Evolutionary conservation across 1,140 invertebrate species (phyloP).

Genomic region (Drosophila pruinosa): DNA sequence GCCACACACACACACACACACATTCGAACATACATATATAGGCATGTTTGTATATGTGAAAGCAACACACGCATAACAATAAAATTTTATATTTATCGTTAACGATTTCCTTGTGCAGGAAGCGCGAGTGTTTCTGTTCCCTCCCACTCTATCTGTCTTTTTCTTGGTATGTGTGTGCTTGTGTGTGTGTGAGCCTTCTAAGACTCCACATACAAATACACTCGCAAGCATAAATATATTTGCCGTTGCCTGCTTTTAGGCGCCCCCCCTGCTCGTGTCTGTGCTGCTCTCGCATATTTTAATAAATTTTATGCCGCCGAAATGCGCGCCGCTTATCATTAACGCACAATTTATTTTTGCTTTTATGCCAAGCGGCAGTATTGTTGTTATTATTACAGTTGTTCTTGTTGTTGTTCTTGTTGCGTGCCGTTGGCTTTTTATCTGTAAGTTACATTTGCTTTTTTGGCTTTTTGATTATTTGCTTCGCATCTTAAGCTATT

Average conservation of each 20-base stretch:
- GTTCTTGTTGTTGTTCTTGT: conserved; percentile 26
- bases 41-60: conserved; percentile 1
- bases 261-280: conserved; percentile 41
- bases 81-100: conserved; percentile 81
- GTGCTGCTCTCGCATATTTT: conserved; percentile 71
- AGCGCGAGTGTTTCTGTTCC: conserved; percentile 23
- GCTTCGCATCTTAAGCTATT: conserved; percentile 68
- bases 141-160: background rate
- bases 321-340: conserved; percentile 79
- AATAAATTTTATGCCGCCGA: conserved; percentile 80
- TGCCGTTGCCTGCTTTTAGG: conserved; percentile 51
- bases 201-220: conserved; percentile 30
- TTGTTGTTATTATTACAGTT: conserved; percentile 19
- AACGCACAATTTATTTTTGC: conserved; percentile 81
- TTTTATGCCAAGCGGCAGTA: conserved; percentile 56
- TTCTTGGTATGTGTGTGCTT: conserved; percentile 17
- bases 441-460: conserved; percentile 79
- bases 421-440: conserved; percentile 46
- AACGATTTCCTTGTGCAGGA: conserved; percentile 66
- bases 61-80: conserved; percentile 70
- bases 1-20: conserved; percentile 22
- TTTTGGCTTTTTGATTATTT: conserved; percentile 80
- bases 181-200: conserved; percentile 36
- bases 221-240: conserved; percentile 66
- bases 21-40: background rate